Conservation (phyloP, 2,113 vertebrate species). For the Cavia aperea region DNA sequence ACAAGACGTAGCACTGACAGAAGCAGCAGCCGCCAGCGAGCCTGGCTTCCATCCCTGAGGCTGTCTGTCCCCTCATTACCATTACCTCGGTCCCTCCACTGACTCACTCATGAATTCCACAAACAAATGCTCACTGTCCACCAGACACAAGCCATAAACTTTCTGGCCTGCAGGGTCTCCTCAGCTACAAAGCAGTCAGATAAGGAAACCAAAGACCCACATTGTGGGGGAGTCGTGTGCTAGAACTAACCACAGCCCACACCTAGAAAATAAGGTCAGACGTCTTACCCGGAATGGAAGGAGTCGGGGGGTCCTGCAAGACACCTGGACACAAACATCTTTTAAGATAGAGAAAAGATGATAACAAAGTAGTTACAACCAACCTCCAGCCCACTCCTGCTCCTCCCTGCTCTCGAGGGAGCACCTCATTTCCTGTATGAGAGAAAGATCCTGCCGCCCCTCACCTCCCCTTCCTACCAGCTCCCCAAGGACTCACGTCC, state of each 20-base stretch:
- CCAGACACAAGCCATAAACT: neutral
- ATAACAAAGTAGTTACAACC: neutral
- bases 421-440: neutral
- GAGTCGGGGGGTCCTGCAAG: neutral
- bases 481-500: neutral
- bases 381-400: neutral
- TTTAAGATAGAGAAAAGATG: neutral
- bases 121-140: neutral
- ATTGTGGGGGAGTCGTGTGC: rapidly evolving
- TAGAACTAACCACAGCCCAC: neutral
- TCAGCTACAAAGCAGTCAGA: neutral
- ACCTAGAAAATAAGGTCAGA: rapidly evolving
- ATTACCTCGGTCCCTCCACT: neutral
- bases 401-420: neutral
- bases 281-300: neutral
- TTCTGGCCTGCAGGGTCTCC: neutral
- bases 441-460: neutral
- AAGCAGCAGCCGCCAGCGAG: neutral
- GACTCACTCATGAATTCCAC: neutral
- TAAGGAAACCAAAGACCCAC: neutral
- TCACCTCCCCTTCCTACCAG: neutral
- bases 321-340: neutral
- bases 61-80: neutral
- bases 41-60: neutral
- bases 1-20: neutral